A percentile compares a stretch with the other conserved stretches of the same genome.
phyloP scores from a whole-genome alignment of 2,797 vertebrate species.

The Hippopotamyrus pictus region DNA sequence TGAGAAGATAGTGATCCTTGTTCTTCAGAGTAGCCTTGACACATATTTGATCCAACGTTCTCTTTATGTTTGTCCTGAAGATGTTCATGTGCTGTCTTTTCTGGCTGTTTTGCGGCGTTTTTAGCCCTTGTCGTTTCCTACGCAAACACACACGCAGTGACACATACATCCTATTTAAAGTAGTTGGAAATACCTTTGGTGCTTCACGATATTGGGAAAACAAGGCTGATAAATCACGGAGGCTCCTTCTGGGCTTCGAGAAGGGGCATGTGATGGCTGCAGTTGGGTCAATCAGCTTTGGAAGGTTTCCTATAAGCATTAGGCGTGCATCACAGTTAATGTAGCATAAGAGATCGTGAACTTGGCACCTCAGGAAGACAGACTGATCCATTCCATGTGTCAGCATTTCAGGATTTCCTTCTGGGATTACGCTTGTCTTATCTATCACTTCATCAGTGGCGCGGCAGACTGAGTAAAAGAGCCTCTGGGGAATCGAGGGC shows the following conservation, averaged over 20 bases:
- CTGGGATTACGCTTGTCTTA: background rate
- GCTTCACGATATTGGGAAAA: background rate
- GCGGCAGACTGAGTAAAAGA: background rate
- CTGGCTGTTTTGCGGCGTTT: background rate
- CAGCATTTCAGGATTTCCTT: background rate
- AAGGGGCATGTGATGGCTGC: background rate
- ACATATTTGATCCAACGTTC: background rate
- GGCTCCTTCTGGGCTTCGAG: background rate
- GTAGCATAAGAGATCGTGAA: background rate
- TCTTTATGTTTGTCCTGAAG: background rate
- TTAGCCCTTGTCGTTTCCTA: background rate
- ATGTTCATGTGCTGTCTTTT: background rate
- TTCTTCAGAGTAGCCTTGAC: background rate
- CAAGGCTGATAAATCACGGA: background rate
- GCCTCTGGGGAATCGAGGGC: background rate
- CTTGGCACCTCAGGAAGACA: background rate
- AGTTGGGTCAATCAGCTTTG: background rate
- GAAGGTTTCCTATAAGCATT: background rate
- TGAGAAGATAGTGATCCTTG: background rate
- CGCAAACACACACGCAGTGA: background rate
- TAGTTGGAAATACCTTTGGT: background rate
- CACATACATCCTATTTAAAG: background rate
- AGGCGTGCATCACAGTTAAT: background rate
- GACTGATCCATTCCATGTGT: background rate
- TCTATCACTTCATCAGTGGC: background rate